Evolutionary conservation across 2,797 vertebrate species (phyloP), one percentile per base, ranked within the genome.

Genomic region (Crocidura indochinensis): DNA sequence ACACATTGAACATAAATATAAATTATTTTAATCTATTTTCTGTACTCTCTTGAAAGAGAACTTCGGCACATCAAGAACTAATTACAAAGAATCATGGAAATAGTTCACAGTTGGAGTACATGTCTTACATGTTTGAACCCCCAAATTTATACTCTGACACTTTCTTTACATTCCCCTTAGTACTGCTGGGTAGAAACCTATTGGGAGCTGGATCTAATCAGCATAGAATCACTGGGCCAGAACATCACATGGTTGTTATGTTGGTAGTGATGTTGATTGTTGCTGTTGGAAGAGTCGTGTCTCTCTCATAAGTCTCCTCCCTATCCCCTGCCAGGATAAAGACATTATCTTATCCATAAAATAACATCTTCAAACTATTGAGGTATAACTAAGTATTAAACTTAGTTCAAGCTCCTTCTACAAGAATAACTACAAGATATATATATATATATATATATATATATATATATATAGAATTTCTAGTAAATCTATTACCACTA

Each of bases 1-100:
- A 10, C 8, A 72, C 51, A 22, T 29, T 68, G 46, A 44, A 87
- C 44, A 84, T 4, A 49, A 82, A 88, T 75, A n/a, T 24, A 20
- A 75, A 82, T 46, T 38, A 38, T 38, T 38, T 38, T 38, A 38
- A 38, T 6, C 19, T 38, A 31, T 46, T 74, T 74, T 68, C 62
- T 81, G 22, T n/a, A 26, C 27, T 88, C 6, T 72, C 20, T 76
- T 38, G 0, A 27, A 84, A 47, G 26, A 26, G 17, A 68, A 3
- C 31, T 69, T 78, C 46, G 79, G 24, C 64, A 85, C 31, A 26
- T 78, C 44, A 62, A 73, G 89, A 88, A 60, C 20, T 31, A 77
- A 67, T 67, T 6, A 19, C 71, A 60, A 88, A 7, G 4, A 20
- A 17, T 8, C 56, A 60, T 17, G 7, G 56, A 60, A 60, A 60